These are phyloP conservation scores for Macropodus opercularis DNA, from an alignment of 2,797 vertebrate species.

Conservation along the genomic window DNA sequence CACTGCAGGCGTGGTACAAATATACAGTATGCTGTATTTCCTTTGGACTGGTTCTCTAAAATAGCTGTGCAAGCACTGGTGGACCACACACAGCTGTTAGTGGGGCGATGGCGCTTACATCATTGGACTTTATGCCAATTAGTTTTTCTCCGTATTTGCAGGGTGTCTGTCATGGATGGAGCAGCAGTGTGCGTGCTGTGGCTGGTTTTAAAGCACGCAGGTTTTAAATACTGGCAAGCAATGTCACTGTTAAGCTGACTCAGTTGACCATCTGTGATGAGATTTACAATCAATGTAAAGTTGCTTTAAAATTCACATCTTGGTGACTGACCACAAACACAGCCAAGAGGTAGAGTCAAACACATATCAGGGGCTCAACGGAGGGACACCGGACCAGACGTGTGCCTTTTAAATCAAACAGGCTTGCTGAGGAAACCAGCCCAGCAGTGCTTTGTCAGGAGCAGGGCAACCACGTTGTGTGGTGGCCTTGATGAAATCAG, in stretches of 20 bases:
- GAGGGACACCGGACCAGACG: slow-evolving; percentile 40
- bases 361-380: slow-evolving; percentile 8
- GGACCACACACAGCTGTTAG: slow-evolving; percentile 71
- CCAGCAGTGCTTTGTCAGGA: slow-evolving; percentile 48
- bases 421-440: slow-evolving; percentile 50
- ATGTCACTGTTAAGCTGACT: neutral
- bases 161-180: slow-evolving; percentile 61
- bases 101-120: slow-evolving; percentile 61
- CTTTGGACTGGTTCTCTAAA: slow-evolving; percentile 59
- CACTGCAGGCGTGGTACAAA: slow-evolving; percentile 64
- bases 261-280: neutral
- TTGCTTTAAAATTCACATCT: neutral
- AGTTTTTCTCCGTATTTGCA: slow-evolving; percentile 52
- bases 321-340: neutral
- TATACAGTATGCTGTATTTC: slow-evolving; percentile 48
- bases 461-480: slow-evolving; percentile 21
- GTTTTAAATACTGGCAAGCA: neutral
- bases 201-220: slow-evolving; percentile 6
- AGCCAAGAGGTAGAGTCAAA: slow-evolving; percentile 11
- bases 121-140: slow-evolving; percentile 64
- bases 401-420: slow-evolving; percentile 52
- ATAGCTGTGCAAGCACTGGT: slow-evolving; percentile 60
- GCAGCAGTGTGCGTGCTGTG: slow-evolving; percentile 1
- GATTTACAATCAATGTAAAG: neutral
- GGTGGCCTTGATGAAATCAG: slow-evolving; percentile 73